Evolutionary conservation across 2,888 invertebrate species (phyloP), one percentile per base, ranked within the genome.

Genomic region (Drosophila anceps): DNA sequence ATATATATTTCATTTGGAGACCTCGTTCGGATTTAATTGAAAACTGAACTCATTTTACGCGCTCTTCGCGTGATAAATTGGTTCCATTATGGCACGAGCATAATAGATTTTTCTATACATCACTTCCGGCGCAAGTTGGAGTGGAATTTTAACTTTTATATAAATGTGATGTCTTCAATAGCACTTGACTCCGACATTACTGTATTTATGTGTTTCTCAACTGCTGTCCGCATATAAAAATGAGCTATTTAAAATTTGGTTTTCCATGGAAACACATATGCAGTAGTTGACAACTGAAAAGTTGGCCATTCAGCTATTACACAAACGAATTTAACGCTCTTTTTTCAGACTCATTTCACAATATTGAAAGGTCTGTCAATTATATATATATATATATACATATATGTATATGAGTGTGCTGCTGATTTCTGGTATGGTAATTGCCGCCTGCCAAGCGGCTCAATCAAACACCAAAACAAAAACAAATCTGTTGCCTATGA

Each of bases 321-420:
- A 72, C 63, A 76, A 73, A 81, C 59, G 57, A 66, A 76, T 70
- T 79, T 73, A 27, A 82, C 58, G 71, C 76, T 73, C 69, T 74
- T 67, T 79, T 71, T 65, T 39, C 31, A 53, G 68, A 71, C 75
- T 74, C 67, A 75, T 84, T 89, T 84, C 89, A 81, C 31, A 87
- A 87, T 67, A 89, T 87, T 75, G 82, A 84, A 87, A 84, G 84
- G 82, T 81, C 79, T 89, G 82, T 84, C 89, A 89, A 87, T 87
- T 86, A 84, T 58, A 66, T 13, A 43, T 51, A 18, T 46, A 53
- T 29, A 44, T 37, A 53, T 7, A 35, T 46, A 24, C n/a, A n/a
- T n/a, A 24, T 2, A 24, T 24, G 24, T 24, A 20, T 41, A 4
- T 43, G 20, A 62, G 54, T 74, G 29, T 24, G 69, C 37, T 66